Percentiles rank a stretch among this genome's conserved stretches.
phyloP scores from a whole-genome alignment of 2,113 vertebrate species.

The Mustelus asterias region DNA sequence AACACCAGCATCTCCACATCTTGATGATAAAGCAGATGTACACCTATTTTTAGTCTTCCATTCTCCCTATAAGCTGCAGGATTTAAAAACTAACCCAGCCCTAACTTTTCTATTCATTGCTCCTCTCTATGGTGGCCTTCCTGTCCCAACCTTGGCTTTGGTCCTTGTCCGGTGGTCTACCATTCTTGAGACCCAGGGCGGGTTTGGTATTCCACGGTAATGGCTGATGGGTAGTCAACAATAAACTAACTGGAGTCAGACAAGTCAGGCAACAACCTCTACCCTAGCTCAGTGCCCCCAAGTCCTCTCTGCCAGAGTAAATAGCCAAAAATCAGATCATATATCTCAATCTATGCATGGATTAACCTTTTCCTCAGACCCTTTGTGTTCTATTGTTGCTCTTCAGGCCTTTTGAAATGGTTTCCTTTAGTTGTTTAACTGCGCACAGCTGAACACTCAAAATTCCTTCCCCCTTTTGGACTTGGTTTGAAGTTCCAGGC shows the following conservation, averaged over 20 bases:
- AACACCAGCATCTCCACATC: too few relatives aligned
- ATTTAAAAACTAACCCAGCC: neutral
- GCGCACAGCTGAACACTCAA: neutral
- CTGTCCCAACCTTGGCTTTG: neutral
- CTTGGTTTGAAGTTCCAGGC: conserved; percentile 1
- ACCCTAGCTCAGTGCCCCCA: neutral
- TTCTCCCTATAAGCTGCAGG: neutral
- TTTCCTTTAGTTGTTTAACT: neutral
- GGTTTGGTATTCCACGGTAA: neutral
- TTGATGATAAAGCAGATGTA: neutral
- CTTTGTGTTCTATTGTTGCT: neutral
- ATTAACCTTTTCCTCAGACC: neutral
- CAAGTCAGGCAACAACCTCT: neutral
- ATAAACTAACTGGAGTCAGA: neutral
- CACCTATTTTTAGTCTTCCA: neutral
- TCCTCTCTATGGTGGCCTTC: neutral
- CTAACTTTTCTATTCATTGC: neutral
- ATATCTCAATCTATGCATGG: neutral
- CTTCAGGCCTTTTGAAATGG: neutral
- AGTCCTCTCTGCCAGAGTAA: neutral
- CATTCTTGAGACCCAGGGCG: neutral
- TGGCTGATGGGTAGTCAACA: neutral
- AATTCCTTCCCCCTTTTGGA: neutral
- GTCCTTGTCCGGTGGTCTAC: neutral
- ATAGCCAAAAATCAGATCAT: neutral